Evolutionary conservation across 2,888 invertebrate species (phyloP).

Genomic region (Lasioglossum villosulum): DNA sequence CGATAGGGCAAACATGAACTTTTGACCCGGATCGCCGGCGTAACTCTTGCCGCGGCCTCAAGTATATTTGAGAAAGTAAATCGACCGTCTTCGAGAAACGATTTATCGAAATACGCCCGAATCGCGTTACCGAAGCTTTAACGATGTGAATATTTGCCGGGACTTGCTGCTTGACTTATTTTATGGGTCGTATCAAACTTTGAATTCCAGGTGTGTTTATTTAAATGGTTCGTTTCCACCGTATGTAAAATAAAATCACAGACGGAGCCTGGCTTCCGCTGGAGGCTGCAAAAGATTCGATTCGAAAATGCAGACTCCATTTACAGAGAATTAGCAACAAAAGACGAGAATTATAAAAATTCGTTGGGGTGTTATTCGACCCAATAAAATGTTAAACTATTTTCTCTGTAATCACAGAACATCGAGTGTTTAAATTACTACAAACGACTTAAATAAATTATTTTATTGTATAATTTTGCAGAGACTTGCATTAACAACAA

Average conservation of each 20-base stretch:
- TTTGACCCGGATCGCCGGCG: conserved; percentile 35
- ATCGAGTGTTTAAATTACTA: not conserved
- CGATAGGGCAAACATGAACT: conserved; percentile 31
- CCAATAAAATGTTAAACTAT: not conserved
- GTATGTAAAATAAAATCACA: not conserved
- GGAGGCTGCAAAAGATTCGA: not conserved
- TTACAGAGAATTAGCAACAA: not conserved
- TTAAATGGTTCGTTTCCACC: not conserved
- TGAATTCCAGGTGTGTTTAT: conserved; percentile 2
- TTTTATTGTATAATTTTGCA: not conserved
- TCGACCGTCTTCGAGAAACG: conserved; percentile 32
- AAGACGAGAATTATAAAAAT: not conserved
- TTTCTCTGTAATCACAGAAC: not conserved
- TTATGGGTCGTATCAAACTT: conserved; percentile 16
- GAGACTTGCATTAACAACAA: not conserved
- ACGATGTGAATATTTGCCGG: conserved; percentile 25
- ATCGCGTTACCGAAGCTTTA: conserved; percentile 26
- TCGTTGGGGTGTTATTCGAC: not conserved
- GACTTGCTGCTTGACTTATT: conserved; percentile 10
- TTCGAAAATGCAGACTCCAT: not conserved
- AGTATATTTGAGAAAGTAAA: conserved; percentile 46
- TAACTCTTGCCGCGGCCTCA: conserved; percentile 23
- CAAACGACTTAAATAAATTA: not conserved
- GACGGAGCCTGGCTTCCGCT: not conserved
- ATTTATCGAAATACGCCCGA: conserved; percentile 35